These are phyloP conservation scores for Caenorhabditis uteleia DNA, from an alignment of 2,888 invertebrate genomes.

Conservation along the genomic window DNA sequence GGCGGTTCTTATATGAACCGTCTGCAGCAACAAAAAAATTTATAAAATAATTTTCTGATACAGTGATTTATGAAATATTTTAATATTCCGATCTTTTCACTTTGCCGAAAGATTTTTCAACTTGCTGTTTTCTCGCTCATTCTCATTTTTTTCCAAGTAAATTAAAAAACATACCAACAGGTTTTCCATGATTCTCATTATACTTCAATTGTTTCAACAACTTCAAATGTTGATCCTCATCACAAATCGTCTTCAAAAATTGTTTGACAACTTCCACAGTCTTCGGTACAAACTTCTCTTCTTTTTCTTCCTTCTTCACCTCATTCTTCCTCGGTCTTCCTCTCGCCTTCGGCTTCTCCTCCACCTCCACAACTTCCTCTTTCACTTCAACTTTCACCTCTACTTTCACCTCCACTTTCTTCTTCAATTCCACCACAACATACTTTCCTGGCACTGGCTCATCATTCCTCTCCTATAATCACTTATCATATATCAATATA, in stretches of 20 bases:
- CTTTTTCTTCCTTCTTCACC: slow-evolving; percentile 3
- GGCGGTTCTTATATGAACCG: too few relatives aligned
- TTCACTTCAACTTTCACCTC: slow-evolving; percentile 9
- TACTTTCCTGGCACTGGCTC: slow-evolving; percentile 29
- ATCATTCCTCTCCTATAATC: slow-evolving; percentile 6
- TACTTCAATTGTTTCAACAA: slow-evolving; percentile 32
- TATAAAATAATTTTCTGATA: too few relatives aligned
- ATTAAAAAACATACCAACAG: neutral
- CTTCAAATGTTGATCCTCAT: slow-evolving; percentile 34
- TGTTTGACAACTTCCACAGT: slow-evolving; percentile 7
- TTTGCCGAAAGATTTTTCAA: too few relatives aligned
- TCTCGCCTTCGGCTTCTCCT: slow-evolving; percentile 6
- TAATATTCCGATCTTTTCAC: too few relatives aligned
- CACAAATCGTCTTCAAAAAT: slow-evolving; percentile 30
- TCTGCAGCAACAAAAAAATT: too few relatives aligned
- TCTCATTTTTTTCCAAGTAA: too few relatives aligned
- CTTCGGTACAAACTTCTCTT: neutral
- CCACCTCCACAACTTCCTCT: slow-evolving; percentile 2
- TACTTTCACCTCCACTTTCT: slow-evolving; percentile 1
- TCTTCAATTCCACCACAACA: slow-evolving; percentile 23
- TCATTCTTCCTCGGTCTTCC: slow-evolving; percentile 3
- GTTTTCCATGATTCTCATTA: slow-evolving; percentile 34
- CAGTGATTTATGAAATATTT: too few relatives aligned
- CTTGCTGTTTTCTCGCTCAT: too few relatives aligned
- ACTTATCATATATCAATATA: neutral